A percentile compares a stretch with the other conserved stretches of the same genome.
phyloP scores from a whole-genome alignment of 2,888 invertebrate species.

The Margaritifera margaritifera region DNA sequence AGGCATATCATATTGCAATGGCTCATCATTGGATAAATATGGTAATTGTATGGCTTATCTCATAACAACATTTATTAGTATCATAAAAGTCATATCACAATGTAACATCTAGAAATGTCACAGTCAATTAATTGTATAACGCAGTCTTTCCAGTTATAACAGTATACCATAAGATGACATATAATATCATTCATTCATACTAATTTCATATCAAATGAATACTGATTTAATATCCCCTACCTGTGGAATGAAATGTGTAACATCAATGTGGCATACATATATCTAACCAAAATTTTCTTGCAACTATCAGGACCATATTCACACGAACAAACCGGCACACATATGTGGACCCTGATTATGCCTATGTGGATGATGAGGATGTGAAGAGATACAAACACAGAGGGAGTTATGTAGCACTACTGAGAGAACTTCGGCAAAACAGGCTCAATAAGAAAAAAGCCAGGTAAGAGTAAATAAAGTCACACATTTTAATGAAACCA shows the following conservation, averaged over 20 bases:
- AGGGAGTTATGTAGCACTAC: constrained; percentile 60
- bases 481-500: not conserved
- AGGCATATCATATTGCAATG: too few species aligned
- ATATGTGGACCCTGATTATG: constrained; percentile 72
- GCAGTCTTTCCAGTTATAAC: too few species aligned
- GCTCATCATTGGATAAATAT: too few species aligned
- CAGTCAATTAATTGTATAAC: too few species aligned
- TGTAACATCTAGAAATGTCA: too few species aligned
- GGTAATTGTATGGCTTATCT: too few species aligned
- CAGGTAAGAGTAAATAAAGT: constrained; percentile 42
- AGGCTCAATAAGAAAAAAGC: constrained; percentile 50
- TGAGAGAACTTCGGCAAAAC: constrained; percentile 60
- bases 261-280: not conserved
- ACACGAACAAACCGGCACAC: constrained; percentile 65
- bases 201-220: too few species aligned
- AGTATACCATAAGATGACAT: too few species aligned
- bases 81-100: too few species aligned
- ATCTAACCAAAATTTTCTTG: not conserved
- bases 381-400: constrained; percentile 56
- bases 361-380: constrained; percentile 66
- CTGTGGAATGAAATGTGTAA: not conserved
- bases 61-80: too few species aligned
- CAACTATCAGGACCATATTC: constrained; percentile 67
- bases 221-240: too few species aligned
- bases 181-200: too few species aligned